Base-by-base conservation (phyloP, 1,140 invertebrate species). In the Anastrepha obliqua region DNA sequence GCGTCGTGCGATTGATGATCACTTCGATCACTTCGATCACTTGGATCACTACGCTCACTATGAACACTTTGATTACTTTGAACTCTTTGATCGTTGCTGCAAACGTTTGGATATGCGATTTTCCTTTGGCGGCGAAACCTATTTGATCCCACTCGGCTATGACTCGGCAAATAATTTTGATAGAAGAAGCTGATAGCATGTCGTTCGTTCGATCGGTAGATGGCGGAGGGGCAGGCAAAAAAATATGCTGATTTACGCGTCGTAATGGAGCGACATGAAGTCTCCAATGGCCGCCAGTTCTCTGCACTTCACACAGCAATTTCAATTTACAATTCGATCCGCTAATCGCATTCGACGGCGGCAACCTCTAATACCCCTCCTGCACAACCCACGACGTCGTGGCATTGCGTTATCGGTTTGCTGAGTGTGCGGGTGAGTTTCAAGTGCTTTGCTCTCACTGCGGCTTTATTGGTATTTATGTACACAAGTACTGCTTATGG, bases 281-380 rank as follows among this genome's bases (percentile, higher is more conserved):
- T 81, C 74, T 81, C 74, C 74, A 81, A 81, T 81, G 74, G 74
- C 74, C 74, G 74, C 74, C 74, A 74, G 47, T 81, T 11, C 47
- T 81, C 74, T 17, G 74, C 51, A 81, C 74, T 81, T 8, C 51
- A 55, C 74, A 81, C 2, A 20, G 74, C 74, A 29, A 55, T 81
- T 81, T 81, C 74, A 81, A 81, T 81, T 81, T 81, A 81, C 9
- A 55, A 81, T 81, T 81, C 74, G 74, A 81, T 81, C 74, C 74
- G 74, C 74, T 81, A 81, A 81, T 81, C 74, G 74, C 74, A 11
- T 20, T 42, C 74, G 74, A 58, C 44, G 44, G n/a, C 29, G 47
- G 47, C 47, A 47, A 20, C 47, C 74, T 29, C n/a, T n/a, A 29
- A 29, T 29, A 7, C 44, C 17, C 6, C 74, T 4, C 60, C 15